Base-by-base conservation (phyloP, 2,888 invertebrate species). In the Eugnorisma glareosa region DNA sequence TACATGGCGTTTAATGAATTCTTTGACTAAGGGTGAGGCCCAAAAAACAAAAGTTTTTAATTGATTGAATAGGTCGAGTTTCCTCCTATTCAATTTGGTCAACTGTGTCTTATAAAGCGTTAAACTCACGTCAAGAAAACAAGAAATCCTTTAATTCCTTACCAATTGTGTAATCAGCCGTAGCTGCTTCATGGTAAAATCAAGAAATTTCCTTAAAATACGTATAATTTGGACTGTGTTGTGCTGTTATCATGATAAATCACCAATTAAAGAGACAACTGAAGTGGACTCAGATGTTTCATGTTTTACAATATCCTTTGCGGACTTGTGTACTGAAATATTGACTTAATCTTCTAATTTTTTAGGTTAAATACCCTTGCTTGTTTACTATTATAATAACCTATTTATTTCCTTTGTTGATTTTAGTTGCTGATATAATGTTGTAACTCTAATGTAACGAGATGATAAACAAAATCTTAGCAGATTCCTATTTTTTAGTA, bases 221-320 rank as follows among this genome's bases (percentile, higher is more conserved):
- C 15, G 18, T 40, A 35, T 57, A 57, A 64, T 31, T 64, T 28
- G 6, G 37, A 51, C 15, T 37, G n/a, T 43, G 8, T 79, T 73
- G 68, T 68, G 63, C 57, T 54, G 37, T 75, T 68, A 82, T 68
- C 31, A 69, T 73, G 82, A 86, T 75, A 61, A 77, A 86, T 82
- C 37, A 64, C 76, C 66, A 79, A 81, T 86, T 77, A 67, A 40
- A 31, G 13, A 54, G 54, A 51, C 18, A 66, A 28, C 21, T 18
- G 43, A 77, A 67, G 72, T 43, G 51, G 71, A 63, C 75, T 48
- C 86, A 78, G 82, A 63, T 84, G 84, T 63, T 74, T 67, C 31
- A 43, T 51, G 2, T 48, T 70, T 40, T 13, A 35, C n/a, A 67
- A 70, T 57, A 70, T 67, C 24, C 64, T 67, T 51, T 28, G 37